A percentile compares a stretch with the other conserved stretches of the same genome.
phyloP scores from a whole-genome alignment of 2,797 vertebrate genomes.

The Bradypodion pumilum region DNA sequence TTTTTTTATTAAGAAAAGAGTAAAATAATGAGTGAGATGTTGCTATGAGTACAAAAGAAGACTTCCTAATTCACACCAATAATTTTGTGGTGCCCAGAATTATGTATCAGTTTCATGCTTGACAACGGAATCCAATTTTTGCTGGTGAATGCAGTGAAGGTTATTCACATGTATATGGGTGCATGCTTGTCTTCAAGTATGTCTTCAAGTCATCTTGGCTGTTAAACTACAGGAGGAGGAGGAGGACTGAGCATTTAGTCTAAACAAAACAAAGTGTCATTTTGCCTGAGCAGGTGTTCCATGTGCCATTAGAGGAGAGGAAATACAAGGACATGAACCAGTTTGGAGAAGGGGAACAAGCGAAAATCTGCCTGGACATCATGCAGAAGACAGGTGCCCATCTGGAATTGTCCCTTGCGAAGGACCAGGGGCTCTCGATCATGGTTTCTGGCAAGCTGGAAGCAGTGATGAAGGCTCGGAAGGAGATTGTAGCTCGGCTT shows the following conservation, averaged over 20 bases:
- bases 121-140: background rate
- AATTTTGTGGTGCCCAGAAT: background rate
- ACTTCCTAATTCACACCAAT: background rate
- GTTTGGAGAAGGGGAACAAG: slow-evolving; percentile 99
- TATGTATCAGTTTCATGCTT: background rate
- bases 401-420: slow-evolving; percentile 96
- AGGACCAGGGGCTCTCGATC: slow-evolving; percentile 99
- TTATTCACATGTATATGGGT: background rate
- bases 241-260: background rate
- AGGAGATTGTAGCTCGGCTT: slow-evolving; percentile 97
- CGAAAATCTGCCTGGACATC: slow-evolving; percentile 99
- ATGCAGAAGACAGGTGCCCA: slow-evolving; percentile 99
- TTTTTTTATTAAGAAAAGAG: too few species aligned
- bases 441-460: slow-evolving; percentile 99
- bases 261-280: background rate
- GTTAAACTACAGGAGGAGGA: background rate
- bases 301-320: slow-evolving; percentile 97
- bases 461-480: slow-evolving; percentile 98
- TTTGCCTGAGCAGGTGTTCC: slow-evolving; percentile 87
- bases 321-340: slow-evolving; percentile 99
- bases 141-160: background rate
- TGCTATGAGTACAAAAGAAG: background rate
- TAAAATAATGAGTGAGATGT: too few species aligned
- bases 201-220: background rate
- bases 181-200: background rate